These are phyloP conservation scores for Mormyrus hasselquistii DNA, from an alignment of 2,797 vertebrate genomes.

Conservation along the genomic window DNA sequence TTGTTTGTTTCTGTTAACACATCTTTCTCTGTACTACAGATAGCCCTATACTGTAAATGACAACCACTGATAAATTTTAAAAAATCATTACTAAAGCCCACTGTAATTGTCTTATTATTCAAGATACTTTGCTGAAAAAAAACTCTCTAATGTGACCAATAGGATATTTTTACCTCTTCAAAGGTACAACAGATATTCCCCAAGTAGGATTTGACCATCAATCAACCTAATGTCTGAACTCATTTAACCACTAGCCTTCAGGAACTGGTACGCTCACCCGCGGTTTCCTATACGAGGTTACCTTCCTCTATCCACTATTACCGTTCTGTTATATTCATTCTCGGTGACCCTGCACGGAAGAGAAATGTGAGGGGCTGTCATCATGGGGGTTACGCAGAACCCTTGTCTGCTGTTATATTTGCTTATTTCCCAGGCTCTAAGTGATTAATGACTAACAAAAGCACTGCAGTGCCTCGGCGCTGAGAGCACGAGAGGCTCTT, in stretches of 20 bases:
- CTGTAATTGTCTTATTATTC: neutral
- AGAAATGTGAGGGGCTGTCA: neutral
- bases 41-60: neutral
- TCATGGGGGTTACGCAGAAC: neutral
- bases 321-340: neutral
- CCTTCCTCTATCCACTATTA: neutral
- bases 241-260: neutral
- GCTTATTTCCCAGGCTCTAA: conserved; percentile 46
- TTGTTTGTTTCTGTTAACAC: neutral
- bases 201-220: too few relatives aligned
- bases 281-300: neutral
- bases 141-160: neutral
- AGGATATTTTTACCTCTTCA: neutral
- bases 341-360: neutral
- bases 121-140: neutral
- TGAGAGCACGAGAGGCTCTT: conserved; percentile 43
- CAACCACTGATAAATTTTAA: neutral
- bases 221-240: neutral
- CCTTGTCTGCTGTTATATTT: conserved; percentile 34
- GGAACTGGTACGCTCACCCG: neutral
- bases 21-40: neutral
- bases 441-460: conserved; percentile 46
- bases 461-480: conserved; percentile 33
- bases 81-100: neutral
- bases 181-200: neutral